phyloP scores from a whole-genome alignment of 2,888 invertebrate species.

The Drosophila dives region DNA sequence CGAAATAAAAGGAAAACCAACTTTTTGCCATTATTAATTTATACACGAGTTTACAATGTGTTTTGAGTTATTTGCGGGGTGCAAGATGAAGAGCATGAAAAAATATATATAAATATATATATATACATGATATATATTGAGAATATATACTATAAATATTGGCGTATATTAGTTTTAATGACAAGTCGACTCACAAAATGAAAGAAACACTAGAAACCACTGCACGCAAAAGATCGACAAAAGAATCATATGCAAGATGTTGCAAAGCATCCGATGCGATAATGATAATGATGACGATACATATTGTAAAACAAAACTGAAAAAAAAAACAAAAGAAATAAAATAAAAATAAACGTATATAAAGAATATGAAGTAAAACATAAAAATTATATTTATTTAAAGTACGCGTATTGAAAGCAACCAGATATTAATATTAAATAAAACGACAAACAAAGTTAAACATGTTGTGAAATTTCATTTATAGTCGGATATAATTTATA shows the following conservation, averaged over 20 bases:
- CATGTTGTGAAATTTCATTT: constrained; percentile 31
- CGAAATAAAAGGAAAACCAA: constrained; percentile 70
- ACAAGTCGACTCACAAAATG: constrained; percentile 40
- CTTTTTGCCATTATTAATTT: constrained; percentile 77
- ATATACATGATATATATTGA: constrained; percentile 52
- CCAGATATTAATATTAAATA: constrained; percentile 82
- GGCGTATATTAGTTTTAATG: constrained; percentile 67
- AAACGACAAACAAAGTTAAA: constrained; percentile 72
- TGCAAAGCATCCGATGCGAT: constrained; percentile 27
- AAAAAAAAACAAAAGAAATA: constrained; percentile 25
- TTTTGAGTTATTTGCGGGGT: constrained; percentile 65
- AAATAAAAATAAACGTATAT: constrained; percentile 43
- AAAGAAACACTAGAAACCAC: constrained; percentile 42
- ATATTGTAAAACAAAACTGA: constrained; percentile 70
- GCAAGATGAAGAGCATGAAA: constrained; percentile 44
- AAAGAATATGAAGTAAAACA: constrained; percentile 53
- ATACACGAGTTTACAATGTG: constrained; percentile 58
- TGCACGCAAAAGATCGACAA: constrained; percentile 54
- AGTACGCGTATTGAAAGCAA: constrained; percentile 81
- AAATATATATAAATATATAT: constrained; percentile 34
- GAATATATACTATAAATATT: constrained; percentile 69
- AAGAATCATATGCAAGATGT: constrained; percentile 24
- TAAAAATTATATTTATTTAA: constrained; percentile 81
- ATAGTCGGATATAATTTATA: constrained; percentile 23
- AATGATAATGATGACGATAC: constrained; percentile 59